Evolutionary conservation across 2,113 vertebrate species (phyloP), one percentile per base, ranked within the genome.

Genomic region (Stercorarius parasiticus): DNA sequence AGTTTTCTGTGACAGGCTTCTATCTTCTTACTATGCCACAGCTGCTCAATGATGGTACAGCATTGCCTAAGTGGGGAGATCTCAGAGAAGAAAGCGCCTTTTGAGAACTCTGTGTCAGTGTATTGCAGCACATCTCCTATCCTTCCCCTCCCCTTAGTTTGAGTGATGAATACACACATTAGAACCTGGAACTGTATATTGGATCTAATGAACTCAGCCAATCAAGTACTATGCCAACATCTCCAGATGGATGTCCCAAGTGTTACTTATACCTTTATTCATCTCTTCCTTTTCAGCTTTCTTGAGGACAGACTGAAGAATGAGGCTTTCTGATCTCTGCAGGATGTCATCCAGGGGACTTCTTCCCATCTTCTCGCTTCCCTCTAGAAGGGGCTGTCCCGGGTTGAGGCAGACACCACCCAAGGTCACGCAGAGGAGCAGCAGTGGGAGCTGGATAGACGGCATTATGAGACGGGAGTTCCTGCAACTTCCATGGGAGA

Each of bases 281-380:
- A 85, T 96, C 52, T 98, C 97, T 40, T 93, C 92, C 62, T 98
- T 98, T 90, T 98, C 98, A 62, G 98, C 95, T 77, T 98, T 98
- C 78, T 97, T 97, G 59, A 99, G 97, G 42, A 98, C 95, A 76
- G 98, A 98, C 21, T 97, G 97, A 49, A 99, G 79, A 79, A 99
- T 87, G 30, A 98, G 94, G 49, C 86, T 98, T 84, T 99, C 97
- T 14, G 98, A 97, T 97, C 96, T 97, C 97, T 98, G 98, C 42
- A 99, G 95, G 27, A 98, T 98, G 86, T 98, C 97, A 67, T 98
- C 97, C 59, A 98, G 94, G 56, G 95, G 94, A 55, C 77, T 96
- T 38, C 86, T 94, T 86, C 98, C 96, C 56, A 69, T 90, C 21
- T 95, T 97, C 27, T 98, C 97, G 5, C 95, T 96, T 72, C 95